phyloP scores from a whole-genome alignment of 2,888 invertebrate species.

The Drosophila paucipuncta region DNA sequence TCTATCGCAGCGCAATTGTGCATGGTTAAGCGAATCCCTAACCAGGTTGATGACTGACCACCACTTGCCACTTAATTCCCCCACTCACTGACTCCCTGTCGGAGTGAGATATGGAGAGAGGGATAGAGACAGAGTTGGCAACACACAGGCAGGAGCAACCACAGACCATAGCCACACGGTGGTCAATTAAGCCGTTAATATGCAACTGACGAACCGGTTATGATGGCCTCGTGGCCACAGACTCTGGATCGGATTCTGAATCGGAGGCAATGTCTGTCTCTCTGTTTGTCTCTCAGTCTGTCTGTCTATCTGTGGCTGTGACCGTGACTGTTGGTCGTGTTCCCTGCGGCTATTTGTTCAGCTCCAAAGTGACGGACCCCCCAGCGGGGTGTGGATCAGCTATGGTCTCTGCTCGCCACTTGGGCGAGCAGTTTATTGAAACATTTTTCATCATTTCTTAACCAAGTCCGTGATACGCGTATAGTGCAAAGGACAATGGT shows the following conservation, averaged over 20 bases:
- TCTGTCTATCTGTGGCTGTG: not conserved
- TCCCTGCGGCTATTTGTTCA: constrained; percentile 48
- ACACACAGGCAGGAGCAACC: constrained; percentile 24
- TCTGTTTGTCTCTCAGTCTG: not conserved
- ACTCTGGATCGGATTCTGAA: constrained; percentile 9
- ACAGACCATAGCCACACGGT: constrained; percentile 51
- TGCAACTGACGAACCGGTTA: constrained; percentile 46
- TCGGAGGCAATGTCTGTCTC: constrained; percentile 16
- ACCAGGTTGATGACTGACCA: constrained; percentile 31
- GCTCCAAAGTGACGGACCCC: constrained; percentile 48
- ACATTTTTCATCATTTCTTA: constrained; percentile 77
- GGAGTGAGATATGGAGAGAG: not conserved
- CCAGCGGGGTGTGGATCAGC: constrained; percentile 46
- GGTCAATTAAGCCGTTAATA: constrained; percentile 78
- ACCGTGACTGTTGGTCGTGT: constrained; percentile 10
- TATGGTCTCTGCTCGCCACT: constrained; percentile 20
- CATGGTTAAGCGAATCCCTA: constrained; percentile 1
- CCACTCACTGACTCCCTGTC: not conserved
- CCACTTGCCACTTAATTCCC: constrained; percentile 3
- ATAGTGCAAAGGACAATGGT: constrained; percentile 58
- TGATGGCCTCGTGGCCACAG: constrained; percentile 14
- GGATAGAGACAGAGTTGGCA: not conserved
- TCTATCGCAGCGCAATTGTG: constrained; percentile 19
- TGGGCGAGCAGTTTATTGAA: constrained; percentile 65
- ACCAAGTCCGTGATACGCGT: constrained; percentile 46